Evolutionary conservation across 1,140 invertebrate species (phyloP).

Genomic region (Temnothorax nylanderi): DNA sequence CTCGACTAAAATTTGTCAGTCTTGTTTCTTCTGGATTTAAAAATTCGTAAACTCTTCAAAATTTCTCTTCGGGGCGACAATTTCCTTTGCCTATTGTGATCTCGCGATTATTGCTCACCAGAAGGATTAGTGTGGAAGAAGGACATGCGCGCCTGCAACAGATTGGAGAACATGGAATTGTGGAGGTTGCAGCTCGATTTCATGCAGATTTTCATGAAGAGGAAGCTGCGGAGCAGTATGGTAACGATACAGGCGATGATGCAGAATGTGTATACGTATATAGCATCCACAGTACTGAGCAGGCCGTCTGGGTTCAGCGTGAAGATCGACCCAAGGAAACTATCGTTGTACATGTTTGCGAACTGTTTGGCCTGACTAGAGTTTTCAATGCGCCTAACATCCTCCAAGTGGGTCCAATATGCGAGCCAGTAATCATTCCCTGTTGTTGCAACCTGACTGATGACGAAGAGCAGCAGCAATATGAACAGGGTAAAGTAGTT

Average conservation of each 20-base stretch:
- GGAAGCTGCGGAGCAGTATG: conserved; percentile 87
- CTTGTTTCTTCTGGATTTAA: neutral
- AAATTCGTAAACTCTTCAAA: neutral
- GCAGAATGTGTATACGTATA: conserved; percentile 83
- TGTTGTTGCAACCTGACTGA: too few species aligned
- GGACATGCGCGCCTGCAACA: conserved; percentile 91
- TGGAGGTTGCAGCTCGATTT: conserved; percentile 93
- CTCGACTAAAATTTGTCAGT: neutral
- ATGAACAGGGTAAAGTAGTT: too few species aligned
- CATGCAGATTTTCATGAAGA: conserved; percentile 94
- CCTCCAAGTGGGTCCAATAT: conserved; percentile 89
- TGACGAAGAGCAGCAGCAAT: too few species aligned
- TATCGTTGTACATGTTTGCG: conserved; percentile 40
- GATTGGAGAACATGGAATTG: conserved; percentile 92
- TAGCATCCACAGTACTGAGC: conserved; percentile 67
- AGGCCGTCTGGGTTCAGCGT: conserved; percentile 75
- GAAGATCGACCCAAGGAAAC: conserved; percentile 57
- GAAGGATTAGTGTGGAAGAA: conserved; percentile 95
- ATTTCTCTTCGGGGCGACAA: too few species aligned
- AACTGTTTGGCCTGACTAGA: neutral
- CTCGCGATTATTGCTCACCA: conserved; percentile 84
- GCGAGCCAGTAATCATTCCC: too few species aligned
- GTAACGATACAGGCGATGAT: conserved; percentile 71
- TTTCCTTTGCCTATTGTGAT: neutral
- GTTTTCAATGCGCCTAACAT: conserved; percentile 70